These are phyloP conservation scores for Tetranychus piercei DNA, from an alignment of 2,888 invertebrate genomes.

Conservation along the genomic window DNA sequence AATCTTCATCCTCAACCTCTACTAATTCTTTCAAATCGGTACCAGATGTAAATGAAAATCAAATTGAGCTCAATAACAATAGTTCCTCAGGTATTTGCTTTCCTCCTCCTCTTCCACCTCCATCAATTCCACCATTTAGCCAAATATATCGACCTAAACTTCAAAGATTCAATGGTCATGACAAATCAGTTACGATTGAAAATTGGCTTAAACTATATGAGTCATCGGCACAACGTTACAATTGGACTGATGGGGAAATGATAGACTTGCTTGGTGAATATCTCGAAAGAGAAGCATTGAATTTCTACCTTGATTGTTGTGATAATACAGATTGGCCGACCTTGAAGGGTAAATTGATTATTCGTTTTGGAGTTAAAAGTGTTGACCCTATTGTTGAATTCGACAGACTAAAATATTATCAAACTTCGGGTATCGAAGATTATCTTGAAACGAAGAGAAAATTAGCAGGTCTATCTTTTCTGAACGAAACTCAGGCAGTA, in stretches of 20 bases:
- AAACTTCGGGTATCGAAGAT: slow-evolving; percentile 3
- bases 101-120: too few relatives aligned
- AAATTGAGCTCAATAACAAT: too few relatives aligned
- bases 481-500: slow-evolving; percentile 11
- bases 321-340: neutral
- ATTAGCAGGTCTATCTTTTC: neutral
- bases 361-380: slow-evolving; percentile 4
- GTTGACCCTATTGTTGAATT: slow-evolving; percentile 15
- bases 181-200: neutral
- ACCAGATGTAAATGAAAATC: too few relatives aligned
- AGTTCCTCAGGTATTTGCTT: too few relatives aligned
- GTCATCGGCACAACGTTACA: neutral
- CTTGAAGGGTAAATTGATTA: neutral
- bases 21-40: too few relatives aligned
- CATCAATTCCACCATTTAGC: too few relatives aligned
- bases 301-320: slow-evolving; percentile 9
- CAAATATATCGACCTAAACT: too few relatives aligned
- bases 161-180: too few relatives aligned
- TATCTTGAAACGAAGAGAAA: slow-evolving; percentile 14
- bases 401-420: neutral
- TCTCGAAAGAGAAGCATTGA: slow-evolving; percentile 12
- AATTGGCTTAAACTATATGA: slow-evolving; percentile 8
- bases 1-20: too few relatives aligned
- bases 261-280: slow-evolving; percentile 6
- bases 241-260: neutral